Conservation (phyloP, 2,888 invertebrate genomes). For the Protophormia terraenovae region DNA sequence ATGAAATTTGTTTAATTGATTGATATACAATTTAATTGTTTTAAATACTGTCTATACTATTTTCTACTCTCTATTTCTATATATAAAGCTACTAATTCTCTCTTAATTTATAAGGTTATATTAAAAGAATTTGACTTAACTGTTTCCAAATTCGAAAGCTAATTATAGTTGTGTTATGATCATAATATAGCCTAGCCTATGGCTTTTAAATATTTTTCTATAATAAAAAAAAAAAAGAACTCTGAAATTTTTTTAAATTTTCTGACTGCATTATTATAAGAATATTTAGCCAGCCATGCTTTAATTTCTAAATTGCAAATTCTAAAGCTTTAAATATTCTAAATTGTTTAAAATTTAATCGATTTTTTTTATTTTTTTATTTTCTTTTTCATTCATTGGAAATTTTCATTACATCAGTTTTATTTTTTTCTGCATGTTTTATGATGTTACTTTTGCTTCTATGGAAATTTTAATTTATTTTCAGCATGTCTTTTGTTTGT, state of each 20-base stretch:
- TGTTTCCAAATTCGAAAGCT: not conserved
- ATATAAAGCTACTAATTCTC: conserved; percentile 31
- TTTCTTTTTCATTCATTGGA: not conserved
- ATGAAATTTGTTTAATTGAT: conserved; percentile 12
- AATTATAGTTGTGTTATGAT: not conserved
- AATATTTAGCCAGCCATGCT: not conserved
- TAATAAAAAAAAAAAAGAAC: conserved; percentile 13
- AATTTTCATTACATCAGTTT: not conserved
- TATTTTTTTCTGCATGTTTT: conserved; percentile 28
- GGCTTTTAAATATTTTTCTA: not conserved
- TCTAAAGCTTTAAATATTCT: not conserved
- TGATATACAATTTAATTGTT: conserved; percentile 20
- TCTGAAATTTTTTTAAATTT: conserved; percentile 6
- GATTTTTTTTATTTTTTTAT: not conserved
- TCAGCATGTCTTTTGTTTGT: conserved; percentile 31
- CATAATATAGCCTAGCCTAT: not conserved
- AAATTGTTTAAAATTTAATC: not conserved
- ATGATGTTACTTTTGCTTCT: conserved; percentile 12
- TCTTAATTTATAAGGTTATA: not conserved
- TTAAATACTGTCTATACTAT: not conserved
- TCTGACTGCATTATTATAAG: conserved; percentile 45
- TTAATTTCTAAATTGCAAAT: not conserved
- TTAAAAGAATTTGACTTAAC: not conserved
- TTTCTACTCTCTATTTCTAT: not conserved
- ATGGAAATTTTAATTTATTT: not conserved